These are phyloP conservation scores for Holcopasites calliopsidis DNA, from an alignment of 1,140 invertebrate species.

Conservation along the genomic window DNA sequence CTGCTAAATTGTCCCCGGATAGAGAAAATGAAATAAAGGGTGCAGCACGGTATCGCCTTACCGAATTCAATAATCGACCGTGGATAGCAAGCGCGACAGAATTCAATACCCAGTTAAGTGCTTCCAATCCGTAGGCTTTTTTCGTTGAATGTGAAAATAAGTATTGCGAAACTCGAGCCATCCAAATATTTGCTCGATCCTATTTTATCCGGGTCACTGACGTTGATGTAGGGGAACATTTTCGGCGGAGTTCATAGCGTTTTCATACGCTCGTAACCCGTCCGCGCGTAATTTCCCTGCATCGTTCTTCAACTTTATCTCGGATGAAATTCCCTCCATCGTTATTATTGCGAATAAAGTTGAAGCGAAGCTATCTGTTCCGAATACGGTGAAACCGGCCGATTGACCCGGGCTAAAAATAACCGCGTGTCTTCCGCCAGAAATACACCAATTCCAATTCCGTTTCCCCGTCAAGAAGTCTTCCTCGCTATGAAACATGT, in stretches of 20 bases:
- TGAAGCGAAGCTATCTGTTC: neutral
- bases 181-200: slow-evolving; percentile 34
- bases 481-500: neutral
- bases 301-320: too few species aligned
- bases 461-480: neutral
- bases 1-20: too few species aligned
- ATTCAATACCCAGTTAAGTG: neutral
- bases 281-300: neutral
- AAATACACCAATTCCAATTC: slow-evolving; percentile 13
- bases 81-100: neutral
- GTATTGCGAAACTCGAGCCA: neutral
- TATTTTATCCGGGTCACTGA: slow-evolving; percentile 13
- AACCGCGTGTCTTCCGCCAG: neutral
- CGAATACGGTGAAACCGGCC: neutral
- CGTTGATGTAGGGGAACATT: neutral
- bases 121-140: neutral
- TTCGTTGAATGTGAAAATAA: neutral
- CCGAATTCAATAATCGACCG: neutral
- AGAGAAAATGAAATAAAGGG: neutral
- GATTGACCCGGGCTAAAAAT: neutral
- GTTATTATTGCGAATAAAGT: too few species aligned
- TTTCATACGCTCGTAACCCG: neutral
- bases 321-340: too few species aligned
- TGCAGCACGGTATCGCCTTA: neutral
- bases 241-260: neutral